A percentile compares a stretch with the other conserved stretches of the same genome.
phyloP scores from a whole-genome alignment of 1,140 invertebrate genomes.

The Cotesia glomerata region DNA sequence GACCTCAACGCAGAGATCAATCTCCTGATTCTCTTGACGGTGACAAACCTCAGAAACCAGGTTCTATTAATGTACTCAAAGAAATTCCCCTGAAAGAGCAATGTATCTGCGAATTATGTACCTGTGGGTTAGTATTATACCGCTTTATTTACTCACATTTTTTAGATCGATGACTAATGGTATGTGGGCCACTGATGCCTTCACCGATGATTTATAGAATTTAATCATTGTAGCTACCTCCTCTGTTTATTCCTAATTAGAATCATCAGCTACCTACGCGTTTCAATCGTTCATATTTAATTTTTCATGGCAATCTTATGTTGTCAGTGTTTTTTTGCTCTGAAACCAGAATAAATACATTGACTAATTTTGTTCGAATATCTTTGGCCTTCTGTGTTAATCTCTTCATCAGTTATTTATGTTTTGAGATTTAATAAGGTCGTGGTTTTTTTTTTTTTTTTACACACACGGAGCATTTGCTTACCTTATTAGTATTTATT shows the following conservation, averaged over 20 bases:
- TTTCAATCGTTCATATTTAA: neutral
- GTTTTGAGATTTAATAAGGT: neutral
- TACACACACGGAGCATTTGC: neutral
- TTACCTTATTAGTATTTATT: too few species aligned
- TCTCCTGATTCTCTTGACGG: constrained; percentile 47
- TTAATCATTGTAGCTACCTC: constrained; percentile 30
- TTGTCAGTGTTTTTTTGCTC: neutral
- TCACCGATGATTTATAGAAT: constrained; percentile 24
- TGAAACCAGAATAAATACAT: neutral
- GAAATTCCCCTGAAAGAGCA: constrained; percentile 71
- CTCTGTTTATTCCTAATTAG: constrained; percentile 22
- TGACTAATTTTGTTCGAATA: neutral
- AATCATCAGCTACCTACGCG: constrained; percentile 17
- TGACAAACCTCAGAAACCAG: constrained; percentile 30
- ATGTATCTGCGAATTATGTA: constrained; percentile 89
- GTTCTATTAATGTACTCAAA: constrained; percentile 45
- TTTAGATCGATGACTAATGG: constrained; percentile 21
- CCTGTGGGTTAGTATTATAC: constrained; percentile 80
- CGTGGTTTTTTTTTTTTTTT: neutral
- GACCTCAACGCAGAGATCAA: constrained; percentile 41
- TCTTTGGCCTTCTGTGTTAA: neutral
- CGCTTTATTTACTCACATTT: constrained; percentile 33
- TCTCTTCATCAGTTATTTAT: constrained; percentile 2
- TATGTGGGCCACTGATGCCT: constrained; percentile 37
- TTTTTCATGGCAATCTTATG: neutral